Evolutionary conservation across 2,113 vertebrate genomes (phyloP), one percentile per base, ranked within the genome.

Genomic region (Microtus ochrogaster): DNA sequence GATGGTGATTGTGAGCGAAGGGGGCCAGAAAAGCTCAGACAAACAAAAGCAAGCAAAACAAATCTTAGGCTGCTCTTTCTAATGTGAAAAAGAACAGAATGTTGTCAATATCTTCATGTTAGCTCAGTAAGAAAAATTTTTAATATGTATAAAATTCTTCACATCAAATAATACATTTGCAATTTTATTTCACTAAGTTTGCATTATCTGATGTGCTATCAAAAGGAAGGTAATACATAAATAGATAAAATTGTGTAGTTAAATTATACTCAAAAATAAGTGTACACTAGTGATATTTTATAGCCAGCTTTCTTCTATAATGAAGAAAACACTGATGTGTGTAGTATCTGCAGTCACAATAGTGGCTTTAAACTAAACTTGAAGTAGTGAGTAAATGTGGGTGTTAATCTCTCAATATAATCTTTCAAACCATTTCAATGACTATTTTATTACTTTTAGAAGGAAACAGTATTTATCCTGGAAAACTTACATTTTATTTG

Each of bases 1-100:
- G 22, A 68, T 44, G 0, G 8, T 0, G 24, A 0, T 55, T 21
- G 3, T 82, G 36, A 76, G 1, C 2, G 22, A 83, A 11, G 2
- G 6, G 30, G 12, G 19, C 17, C 5, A 72, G 28, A 1, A 11
- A 22, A 6, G 3, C 8, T 68, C 74, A 6, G 11, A 78, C 41
- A 70, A 58, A 2, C 63, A 47, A 63, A 81, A 58, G 36, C 1
- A 79, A 24, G 55, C 19, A n/a, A 81, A 22, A 21, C 28, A 52
- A 52, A 52, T 21, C 47, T 2, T 76, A 12, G 10, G 0, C 2
- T 39, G 78, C 2, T 90, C 14, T 24, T 36, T 49, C 55, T 66
- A 39, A 21, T 7, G 52, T 11, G 63, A 94, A 36, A 68, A 47
- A 47, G 66, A 85, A n/a, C 2, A 39, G 3, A 41, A 5, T 3